Evolutionary conservation across 1,140 invertebrate species (phyloP).

Genomic region (Caenorhabditis tropicalis): DNA sequence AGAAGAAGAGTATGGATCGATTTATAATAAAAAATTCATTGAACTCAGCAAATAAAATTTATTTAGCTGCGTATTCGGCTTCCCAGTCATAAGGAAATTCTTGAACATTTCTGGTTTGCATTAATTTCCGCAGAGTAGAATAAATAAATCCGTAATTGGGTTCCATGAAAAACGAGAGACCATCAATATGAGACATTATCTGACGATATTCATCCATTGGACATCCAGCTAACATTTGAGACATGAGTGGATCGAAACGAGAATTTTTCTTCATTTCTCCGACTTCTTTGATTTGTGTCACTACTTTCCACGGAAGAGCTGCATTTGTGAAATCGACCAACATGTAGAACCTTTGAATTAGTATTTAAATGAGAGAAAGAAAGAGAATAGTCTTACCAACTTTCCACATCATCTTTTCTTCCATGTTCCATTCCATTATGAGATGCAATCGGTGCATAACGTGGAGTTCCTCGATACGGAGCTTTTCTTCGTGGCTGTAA

Average conservation of each 20-base stretch:
- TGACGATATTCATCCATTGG: conserved; percentile 41
- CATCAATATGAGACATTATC: conserved; percentile 44
- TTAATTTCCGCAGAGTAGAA: conserved; percentile 22
- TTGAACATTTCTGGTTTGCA: conserved; percentile 13
- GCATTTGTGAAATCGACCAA: conserved; percentile 55
- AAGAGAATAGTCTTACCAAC: too few relatives aligned
- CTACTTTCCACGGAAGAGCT: conserved; percentile 56
- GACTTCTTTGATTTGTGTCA: conserved; percentile 50
- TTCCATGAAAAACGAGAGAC: conserved; percentile 45
- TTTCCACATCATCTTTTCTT: conserved; percentile 57
- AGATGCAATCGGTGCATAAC: conserved; percentile 54
- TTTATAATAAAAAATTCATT: too few relatives aligned
- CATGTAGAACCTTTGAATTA: conserved; percentile 56
- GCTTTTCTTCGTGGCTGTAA: conserved; percentile 44
- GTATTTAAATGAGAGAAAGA: too few relatives aligned
- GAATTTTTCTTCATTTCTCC: conserved; percentile 52
- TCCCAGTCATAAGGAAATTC: conserved; percentile 59
- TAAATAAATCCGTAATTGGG: conserved; percentile 52
- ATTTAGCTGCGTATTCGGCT: neutral
- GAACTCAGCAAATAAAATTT: too few relatives aligned
- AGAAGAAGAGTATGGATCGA: too few relatives aligned
- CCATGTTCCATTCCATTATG: conserved; percentile 52
- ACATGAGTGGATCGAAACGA: conserved; percentile 26
- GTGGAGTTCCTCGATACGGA: conserved; percentile 51
- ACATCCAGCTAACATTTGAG: conserved; percentile 41